Evolutionary conservation across 2,888 invertebrate genomes (phyloP).

Genomic region (Druceiella hillmani): DNA sequence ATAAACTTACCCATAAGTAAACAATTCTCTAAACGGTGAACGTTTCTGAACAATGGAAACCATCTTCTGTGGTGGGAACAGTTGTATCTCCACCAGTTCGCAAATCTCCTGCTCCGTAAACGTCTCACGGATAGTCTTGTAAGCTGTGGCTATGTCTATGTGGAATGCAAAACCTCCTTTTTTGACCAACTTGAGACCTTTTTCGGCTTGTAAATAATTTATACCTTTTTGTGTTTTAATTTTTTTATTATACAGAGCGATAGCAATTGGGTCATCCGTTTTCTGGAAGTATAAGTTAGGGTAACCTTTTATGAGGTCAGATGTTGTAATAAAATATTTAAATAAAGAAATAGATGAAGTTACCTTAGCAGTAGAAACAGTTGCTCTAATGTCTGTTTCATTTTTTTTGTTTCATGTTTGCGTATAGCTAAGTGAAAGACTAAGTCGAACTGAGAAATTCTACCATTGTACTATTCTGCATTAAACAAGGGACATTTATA

Average conservation of each 20-base stretch:
- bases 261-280: conserved; percentile 57
- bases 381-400: too few species aligned
- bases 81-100: conserved; percentile 57
- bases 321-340: conserved; percentile 5
- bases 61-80: conserved; percentile 56
- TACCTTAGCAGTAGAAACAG: too few species aligned
- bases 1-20: conserved; percentile 52
- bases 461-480: too few species aligned
- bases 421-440: too few species aligned
- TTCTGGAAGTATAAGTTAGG: conserved; percentile 38
- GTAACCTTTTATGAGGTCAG: not conserved
- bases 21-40: conserved; percentile 58
- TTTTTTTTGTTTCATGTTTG: too few species aligned
- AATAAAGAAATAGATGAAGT: too few species aligned
- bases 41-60: conserved; percentile 51
- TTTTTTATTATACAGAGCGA: conserved; percentile 55
- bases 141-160: conserved; percentile 60
- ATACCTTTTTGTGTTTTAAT: conserved; percentile 33
- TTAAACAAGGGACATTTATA: too few species aligned
- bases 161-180: conserved; percentile 66
- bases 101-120: conserved; percentile 63
- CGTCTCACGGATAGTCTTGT: conserved; percentile 59
- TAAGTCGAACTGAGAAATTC: too few species aligned
- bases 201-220: conserved; percentile 49
- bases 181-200: conserved; percentile 55